Percentiles rank a stretch among this genome's conserved stretches.
Conservation (phyloP, 2,888 invertebrate genomes). For the Trypoxylon attenuatum region DNA sequence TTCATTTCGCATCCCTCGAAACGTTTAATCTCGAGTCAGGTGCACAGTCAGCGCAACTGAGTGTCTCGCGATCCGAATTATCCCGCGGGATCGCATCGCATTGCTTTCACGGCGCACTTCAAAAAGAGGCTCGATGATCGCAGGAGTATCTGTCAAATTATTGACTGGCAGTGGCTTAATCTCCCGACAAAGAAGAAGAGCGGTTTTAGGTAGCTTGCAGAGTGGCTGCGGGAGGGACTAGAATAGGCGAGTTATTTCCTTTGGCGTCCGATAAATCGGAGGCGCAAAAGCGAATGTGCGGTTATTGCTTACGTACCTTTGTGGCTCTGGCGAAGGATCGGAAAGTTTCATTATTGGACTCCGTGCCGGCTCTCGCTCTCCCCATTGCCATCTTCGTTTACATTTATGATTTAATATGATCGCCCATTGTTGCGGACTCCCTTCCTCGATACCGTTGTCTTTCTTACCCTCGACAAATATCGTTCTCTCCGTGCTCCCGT, state of each 20-base stretch:
- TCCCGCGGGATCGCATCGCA: background rate
- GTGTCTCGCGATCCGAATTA: background rate
- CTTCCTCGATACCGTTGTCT: conserved; percentile 12
- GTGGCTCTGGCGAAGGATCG: conserved; percentile 35
- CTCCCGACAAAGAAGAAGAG: background rate
- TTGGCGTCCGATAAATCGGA: conserved; percentile 8
- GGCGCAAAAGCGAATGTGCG: conserved; percentile 22
- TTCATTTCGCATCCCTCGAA: conserved; percentile 69
- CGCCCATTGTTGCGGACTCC: conserved; percentile 60
- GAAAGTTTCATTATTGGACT: conserved; percentile 51
- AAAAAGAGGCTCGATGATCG: background rate
- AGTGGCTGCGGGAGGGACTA: background rate
- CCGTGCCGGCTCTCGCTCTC: conserved; percentile 25
- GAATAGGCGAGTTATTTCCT: background rate
- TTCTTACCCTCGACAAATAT: conserved; percentile 47
- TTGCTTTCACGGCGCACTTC: background rate
- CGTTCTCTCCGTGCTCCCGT: conserved; percentile 51
- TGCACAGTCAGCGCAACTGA: conserved; percentile 59
- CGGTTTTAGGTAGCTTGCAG: background rate
- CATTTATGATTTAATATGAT: conserved; percentile 66
- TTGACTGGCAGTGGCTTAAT: background rate
- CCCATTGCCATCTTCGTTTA: conserved; percentile 55
- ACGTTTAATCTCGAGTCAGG: conserved; percentile 72
- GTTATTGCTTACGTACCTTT: conserved; percentile 24
- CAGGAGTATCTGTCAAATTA: background rate